phyloP scores from a whole-genome alignment of 23 tunicate species.

The Halocynthia aurantium region DNA sequence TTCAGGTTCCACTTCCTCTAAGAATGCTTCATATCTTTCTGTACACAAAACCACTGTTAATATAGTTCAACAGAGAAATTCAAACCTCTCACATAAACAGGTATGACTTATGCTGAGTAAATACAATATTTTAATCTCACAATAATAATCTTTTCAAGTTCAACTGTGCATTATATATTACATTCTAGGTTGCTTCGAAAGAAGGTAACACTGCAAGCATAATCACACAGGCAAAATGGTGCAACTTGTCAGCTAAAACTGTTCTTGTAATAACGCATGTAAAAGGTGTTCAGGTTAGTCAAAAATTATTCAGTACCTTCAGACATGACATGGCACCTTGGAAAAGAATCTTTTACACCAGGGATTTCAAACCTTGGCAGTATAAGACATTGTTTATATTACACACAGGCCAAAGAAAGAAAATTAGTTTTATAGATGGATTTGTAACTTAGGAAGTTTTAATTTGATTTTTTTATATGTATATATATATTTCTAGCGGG shows the following conservation, averaged over 20 bases:
- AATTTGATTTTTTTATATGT: no score
- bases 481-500: no score
- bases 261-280: conserved; percentile 38
- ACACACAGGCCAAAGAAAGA: no score
- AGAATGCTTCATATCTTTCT: conserved; percentile 11
- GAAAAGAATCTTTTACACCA: no score
- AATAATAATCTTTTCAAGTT: conserved; percentile 1
- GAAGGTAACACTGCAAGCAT: background rate
- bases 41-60: conserved; percentile 20
- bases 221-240: conserved; percentile 49
- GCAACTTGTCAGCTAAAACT: conserved; percentile 19
- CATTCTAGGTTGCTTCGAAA: conserved; percentile 10
- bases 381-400: no score
- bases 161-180: background rate
- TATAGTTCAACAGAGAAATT: conserved; percentile 4
- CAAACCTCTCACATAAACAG: conserved; percentile 3
- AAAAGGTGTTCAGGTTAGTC: conserved; percentile 47
- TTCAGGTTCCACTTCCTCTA: background rate
- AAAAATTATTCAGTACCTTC: background rate
- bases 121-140: background rate
- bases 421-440: no score
- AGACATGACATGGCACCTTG: no score
- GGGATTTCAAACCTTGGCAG: no score
- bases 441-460: no score
- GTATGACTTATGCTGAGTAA: background rate